These are phyloP conservation scores for Hydrozoanthus gracilis DNA, from an alignment of 92 coral and sea anemone genomes.

Conservation along the genomic window DNA sequence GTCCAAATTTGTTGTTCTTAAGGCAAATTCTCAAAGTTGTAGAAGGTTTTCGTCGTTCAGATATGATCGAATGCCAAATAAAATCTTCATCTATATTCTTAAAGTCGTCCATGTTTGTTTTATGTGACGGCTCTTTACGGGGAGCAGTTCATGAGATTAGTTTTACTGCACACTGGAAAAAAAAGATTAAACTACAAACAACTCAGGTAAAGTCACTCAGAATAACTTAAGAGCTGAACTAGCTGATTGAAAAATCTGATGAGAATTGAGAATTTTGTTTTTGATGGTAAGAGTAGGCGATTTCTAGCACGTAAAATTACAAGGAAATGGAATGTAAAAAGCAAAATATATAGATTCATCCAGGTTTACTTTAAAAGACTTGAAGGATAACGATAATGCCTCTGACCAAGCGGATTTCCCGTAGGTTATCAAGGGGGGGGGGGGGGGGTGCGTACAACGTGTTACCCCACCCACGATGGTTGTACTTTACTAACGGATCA, in stretches of 20 bases:
- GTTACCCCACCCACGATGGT: too few relatives aligned
- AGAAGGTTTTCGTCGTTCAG: too few relatives aligned
- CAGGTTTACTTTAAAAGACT: not conserved
- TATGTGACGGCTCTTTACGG: too few relatives aligned
- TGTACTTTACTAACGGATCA: too few relatives aligned
- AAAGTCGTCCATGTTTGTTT: too few relatives aligned
- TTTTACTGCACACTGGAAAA: not conserved
- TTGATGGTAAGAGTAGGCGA: not conserved
- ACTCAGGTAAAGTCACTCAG: not conserved
- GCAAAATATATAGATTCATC: not conserved
- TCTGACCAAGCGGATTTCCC: not conserved
- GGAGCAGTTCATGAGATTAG: constrained; percentile 16
- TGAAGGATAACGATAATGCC: not conserved
- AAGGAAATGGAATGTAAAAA: not conserved
- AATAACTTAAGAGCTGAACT: not conserved
- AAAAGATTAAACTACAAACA: not conserved
- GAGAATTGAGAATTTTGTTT: not conserved
- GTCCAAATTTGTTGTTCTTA: too few relatives aligned
- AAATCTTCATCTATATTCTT: too few relatives aligned
- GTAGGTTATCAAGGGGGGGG: not conserved
- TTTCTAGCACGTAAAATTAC: not conserved
- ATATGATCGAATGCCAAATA: too few relatives aligned
- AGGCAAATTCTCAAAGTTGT: too few relatives aligned
- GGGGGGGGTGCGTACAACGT: too few relatives aligned
- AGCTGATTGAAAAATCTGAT: not conserved